Conservation (phyloP, 2,888 invertebrate genomes). For the Schrankia costaestrigalis region DNA sequence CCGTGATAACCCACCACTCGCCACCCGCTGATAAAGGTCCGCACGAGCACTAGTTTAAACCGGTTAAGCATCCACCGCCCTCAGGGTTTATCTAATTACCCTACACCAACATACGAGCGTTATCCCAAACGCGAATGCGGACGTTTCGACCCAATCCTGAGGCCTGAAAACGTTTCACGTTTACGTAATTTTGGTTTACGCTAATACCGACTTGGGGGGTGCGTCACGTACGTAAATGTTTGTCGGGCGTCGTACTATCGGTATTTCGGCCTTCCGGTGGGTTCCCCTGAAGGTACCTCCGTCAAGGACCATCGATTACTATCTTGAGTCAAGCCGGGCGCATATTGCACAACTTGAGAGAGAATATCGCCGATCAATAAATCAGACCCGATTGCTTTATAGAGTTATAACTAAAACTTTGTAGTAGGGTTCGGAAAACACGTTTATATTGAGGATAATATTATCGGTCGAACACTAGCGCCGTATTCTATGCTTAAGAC, state of each 20-base stretch:
- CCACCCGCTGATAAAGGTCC: constrained; percentile 77
- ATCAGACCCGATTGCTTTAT: constrained; percentile 47
- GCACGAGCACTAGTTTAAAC: constrained; percentile 71
- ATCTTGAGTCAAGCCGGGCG: constrained; percentile 54
- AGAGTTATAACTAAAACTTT: constrained; percentile 39
- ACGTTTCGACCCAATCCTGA: constrained; percentile 39
- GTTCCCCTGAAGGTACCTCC: constrained; percentile 47
- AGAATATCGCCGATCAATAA: constrained; percentile 55
- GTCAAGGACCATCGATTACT: constrained; percentile 71
- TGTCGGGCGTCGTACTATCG: constrained; percentile 54
- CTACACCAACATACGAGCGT: constrained; percentile 54
- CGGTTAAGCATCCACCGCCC: constrained; percentile 75
- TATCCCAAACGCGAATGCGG: constrained; percentile 30
- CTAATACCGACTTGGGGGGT: constrained; percentile 41
- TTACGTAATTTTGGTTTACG: constrained; percentile 48
- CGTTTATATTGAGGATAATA: constrained; percentile 28
- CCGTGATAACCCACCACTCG: constrained; percentile 77
- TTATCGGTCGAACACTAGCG: constrained; percentile 26
- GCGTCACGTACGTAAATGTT: constrained; percentile 72
- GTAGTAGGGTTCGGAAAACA: constrained; percentile 36
- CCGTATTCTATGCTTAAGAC: too few species aligned
- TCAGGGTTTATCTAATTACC: constrained; percentile 78
- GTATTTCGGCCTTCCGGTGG: constrained; percentile 57
- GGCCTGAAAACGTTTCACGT: constrained; percentile 49
- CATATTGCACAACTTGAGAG: constrained; percentile 69